These are phyloP conservation scores for Tribolium freemani DNA, from an alignment of 2,888 invertebrate species.

Conservation along the genomic window DNA sequence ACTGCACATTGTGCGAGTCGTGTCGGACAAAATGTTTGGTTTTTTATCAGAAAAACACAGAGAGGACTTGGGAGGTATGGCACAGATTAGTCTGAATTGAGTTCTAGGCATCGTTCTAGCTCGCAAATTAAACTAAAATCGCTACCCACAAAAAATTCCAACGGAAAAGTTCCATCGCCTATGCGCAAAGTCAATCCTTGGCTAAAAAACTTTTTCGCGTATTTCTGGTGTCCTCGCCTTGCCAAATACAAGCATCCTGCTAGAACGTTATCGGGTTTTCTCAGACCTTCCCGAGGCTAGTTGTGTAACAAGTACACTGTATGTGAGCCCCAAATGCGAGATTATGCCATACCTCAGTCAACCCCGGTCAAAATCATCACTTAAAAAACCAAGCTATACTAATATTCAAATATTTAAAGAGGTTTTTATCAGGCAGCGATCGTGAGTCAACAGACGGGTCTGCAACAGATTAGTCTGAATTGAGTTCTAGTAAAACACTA, in stretches of 20 bases:
- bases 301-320: constrained; percentile 75
- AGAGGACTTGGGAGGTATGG: constrained; percentile 68
- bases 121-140: constrained; percentile 83
- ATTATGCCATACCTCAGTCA: constrained; percentile 76
- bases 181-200: constrained; percentile 71
- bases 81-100: constrained; percentile 91
- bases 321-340: constrained; percentile 81
- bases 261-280: constrained; percentile 78
- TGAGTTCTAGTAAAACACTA: constrained; percentile 77
- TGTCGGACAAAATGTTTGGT: not conserved
- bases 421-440: constrained; percentile 37
- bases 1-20: not conserved
- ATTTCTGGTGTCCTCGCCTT: constrained; percentile 84
- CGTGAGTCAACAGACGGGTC: constrained; percentile 63
- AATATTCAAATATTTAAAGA: not conserved
- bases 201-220: constrained; percentile 68
- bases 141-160: constrained; percentile 82
- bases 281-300: constrained; percentile 87
- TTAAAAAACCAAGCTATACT: constrained; percentile 22
- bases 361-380: constrained; percentile 28
- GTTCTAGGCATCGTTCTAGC: constrained; percentile 75
- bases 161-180: constrained; percentile 67
- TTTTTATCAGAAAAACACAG: constrained; percentile 17
- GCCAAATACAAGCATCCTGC: constrained; percentile 77
- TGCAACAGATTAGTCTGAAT: constrained; percentile 89